Percentiles rank a stretch among this genome's conserved stretches.
phyloP scores from a whole-genome alignment of 1,140 invertebrate species.

The Schlechtendalia chinensis region DNA sequence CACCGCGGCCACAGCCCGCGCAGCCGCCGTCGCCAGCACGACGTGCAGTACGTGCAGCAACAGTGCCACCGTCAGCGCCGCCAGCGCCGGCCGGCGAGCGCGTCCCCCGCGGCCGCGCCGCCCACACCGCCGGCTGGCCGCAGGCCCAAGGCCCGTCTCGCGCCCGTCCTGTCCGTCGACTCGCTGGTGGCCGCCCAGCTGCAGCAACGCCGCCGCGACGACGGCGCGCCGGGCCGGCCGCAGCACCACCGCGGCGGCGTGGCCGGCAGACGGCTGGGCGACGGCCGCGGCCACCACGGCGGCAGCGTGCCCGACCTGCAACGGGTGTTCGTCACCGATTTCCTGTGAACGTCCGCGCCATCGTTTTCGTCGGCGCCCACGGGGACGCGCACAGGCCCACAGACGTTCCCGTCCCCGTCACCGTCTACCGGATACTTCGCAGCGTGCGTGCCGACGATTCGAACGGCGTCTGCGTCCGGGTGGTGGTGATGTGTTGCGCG shows the following conservation, averaged over 20 bases:
- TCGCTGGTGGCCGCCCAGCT: conserved; percentile 50
- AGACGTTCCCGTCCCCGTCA: too few relatives aligned
- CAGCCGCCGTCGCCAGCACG: conserved; percentile 54
- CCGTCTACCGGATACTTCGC: too few relatives aligned
- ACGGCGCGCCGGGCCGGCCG: neutral
- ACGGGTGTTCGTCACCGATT: conserved; percentile 52
- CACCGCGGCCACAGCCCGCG: conserved; percentile 44
- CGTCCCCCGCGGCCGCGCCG: conserved; percentile 51
- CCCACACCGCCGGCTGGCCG: conserved; percentile 51
- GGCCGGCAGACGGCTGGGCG: conserved; percentile 4
- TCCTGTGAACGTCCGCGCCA: conserved; percentile 40
- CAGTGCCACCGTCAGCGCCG: conserved; percentile 54
- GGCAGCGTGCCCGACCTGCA: conserved; percentile 52
- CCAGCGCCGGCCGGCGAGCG: conserved; percentile 46
- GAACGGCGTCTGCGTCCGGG: too few relatives aligned
- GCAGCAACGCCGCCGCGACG: neutral
- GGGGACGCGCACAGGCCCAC: neutral
- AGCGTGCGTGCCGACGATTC: too few relatives aligned
- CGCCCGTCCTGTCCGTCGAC: conserved; percentile 52
- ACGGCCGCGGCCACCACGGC: conserved; percentile 32
- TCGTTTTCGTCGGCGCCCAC: too few relatives aligned
- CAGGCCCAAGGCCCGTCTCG: conserved; percentile 44
- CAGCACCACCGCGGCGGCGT: conserved; percentile 12
- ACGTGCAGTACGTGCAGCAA: conserved; percentile 50
- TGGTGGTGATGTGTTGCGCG: too few relatives aligned